These are phyloP conservation scores for Grallaria varia DNA, from an alignment of 2,113 vertebrate genomes.

Conservation along the genomic window DNA sequence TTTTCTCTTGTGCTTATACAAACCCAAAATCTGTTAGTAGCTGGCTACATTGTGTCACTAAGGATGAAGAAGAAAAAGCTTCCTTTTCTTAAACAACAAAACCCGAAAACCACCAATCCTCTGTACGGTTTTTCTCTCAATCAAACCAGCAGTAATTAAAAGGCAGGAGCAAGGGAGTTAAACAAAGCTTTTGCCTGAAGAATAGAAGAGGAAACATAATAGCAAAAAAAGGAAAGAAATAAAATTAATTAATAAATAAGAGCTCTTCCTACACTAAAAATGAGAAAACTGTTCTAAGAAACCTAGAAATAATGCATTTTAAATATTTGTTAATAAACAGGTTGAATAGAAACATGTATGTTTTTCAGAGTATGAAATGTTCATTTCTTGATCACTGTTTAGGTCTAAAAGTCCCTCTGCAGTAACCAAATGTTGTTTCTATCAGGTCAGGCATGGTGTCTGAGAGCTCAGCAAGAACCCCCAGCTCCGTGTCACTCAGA, in stretches of 20 bases:
- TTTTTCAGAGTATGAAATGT: neutral
- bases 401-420: neutral
- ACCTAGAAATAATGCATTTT: neutral
- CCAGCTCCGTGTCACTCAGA: neutral
- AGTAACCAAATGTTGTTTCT: neutral
- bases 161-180: neutral
- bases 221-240: neutral
- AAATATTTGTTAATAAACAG: neutral
- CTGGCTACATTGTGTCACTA: conserved; percentile 6
- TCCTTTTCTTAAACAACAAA: neutral
- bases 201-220: neutral
- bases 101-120: neutral
- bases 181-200: neutral
- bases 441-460: neutral
- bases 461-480: neutral
- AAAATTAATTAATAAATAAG: conserved; percentile 54
- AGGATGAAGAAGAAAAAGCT: conserved; percentile 25
- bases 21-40: conserved; percentile 16
- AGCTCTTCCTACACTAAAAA: neutral
- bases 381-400: neutral
- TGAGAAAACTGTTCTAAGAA: neutral
- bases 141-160: conserved; percentile 70
- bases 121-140: conserved; percentile 42
- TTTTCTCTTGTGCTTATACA: neutral
- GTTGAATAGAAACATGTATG: neutral